These are phyloP conservation scores for Anoplophora glabripennis DNA, from an alignment of 1,140 invertebrate species.

Conservation along the genomic window DNA sequence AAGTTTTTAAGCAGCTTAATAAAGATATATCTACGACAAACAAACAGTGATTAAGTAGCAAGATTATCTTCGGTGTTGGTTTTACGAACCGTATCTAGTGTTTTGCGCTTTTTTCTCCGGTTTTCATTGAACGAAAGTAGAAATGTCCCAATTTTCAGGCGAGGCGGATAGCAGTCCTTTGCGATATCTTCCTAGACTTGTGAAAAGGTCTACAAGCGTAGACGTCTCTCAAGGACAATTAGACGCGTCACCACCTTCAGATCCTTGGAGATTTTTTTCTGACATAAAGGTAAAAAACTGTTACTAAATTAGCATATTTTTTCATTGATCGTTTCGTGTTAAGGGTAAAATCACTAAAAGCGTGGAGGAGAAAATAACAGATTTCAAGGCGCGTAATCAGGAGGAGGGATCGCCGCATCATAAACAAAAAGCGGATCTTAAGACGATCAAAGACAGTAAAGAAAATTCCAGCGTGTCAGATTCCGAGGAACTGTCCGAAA, in stretches of 20 bases:
- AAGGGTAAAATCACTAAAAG: slow-evolving; percentile 61
- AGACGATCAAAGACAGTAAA: slow-evolving; percentile 46
- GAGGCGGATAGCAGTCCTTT: slow-evolving; percentile 42
- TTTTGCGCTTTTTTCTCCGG: neutral
- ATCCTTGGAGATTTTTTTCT: slow-evolving; percentile 57
- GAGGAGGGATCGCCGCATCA: slow-evolving; percentile 39
- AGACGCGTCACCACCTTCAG: slow-evolving; percentile 53
- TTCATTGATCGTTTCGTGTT: slow-evolving; percentile 30
- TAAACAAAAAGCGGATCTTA: slow-evolving; percentile 19
- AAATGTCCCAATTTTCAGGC: slow-evolving; percentile 18
- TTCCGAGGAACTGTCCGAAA: slow-evolving; percentile 54
- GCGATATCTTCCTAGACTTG: slow-evolving; percentile 41
- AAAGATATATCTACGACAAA: too few species aligned
- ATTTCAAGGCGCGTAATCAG: slow-evolving; percentile 53
- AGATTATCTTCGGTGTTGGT: too few species aligned
- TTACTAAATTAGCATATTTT: neutral
- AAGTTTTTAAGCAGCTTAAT: too few species aligned
- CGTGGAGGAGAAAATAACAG: slow-evolving; percentile 61
- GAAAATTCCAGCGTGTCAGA: slow-evolving; percentile 60
- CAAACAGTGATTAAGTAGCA: too few species aligned
- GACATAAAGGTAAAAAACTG: slow-evolving; percentile 53
- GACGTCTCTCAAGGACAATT: slow-evolving; percentile 46
- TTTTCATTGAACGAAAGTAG: neutral
- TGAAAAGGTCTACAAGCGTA: slow-evolving; percentile 50
- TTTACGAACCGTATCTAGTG: too few species aligned